Evolutionary conservation across 2,113 vertebrate genomes (phyloP), one percentile per base, ranked within the genome.

Genomic region (Scolopax mira): DNA sequence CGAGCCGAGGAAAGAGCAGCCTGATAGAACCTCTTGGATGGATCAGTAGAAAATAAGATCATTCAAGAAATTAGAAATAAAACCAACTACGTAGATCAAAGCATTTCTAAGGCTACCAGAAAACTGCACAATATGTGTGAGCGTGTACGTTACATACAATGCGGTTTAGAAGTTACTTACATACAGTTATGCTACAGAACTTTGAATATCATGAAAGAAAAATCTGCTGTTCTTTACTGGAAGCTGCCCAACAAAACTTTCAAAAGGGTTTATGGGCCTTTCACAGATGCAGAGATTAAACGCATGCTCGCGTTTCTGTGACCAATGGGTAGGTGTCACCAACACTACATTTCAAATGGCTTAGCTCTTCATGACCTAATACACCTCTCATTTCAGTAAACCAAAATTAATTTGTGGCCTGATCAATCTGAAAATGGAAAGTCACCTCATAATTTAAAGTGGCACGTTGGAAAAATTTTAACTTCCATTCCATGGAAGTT

Each of bases 271-370:
- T 55, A 16, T 22, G 31, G 18, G 31, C 17, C 25, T 71, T 79
- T 44, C 33, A 55, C 18, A 39, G 62, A 18, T 1, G 3, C 17
- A n/a, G 49, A 91, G 60, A 79, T 39, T 37, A 65, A 66, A n/a
- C 4, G 12, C 37, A 48, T 11, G 1, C 9, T 74, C 30, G 6
- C 0, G 0, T 61, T 46, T 81, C 61, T 79, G 79, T 35, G 23
- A n/a, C 55, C 1, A 2, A 22, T 46, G 21, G 33, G 42, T 27
- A 51, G 33, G 31, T 22, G 61, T 52, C 48, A 41, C 42, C 48
- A 78, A 17, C 19, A 10, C 35, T 31, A 52, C 18, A 27, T 42
- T 65, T 79, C 71, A 81, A 48, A 69, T 11, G 4, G 17, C 42
- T 52, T 24, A 13, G 52, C 11, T 57, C 24, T 85, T 72, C 72